Conservation (phyloP, 2,888 invertebrate genomes). For the Ferrisia virgata region DNA sequence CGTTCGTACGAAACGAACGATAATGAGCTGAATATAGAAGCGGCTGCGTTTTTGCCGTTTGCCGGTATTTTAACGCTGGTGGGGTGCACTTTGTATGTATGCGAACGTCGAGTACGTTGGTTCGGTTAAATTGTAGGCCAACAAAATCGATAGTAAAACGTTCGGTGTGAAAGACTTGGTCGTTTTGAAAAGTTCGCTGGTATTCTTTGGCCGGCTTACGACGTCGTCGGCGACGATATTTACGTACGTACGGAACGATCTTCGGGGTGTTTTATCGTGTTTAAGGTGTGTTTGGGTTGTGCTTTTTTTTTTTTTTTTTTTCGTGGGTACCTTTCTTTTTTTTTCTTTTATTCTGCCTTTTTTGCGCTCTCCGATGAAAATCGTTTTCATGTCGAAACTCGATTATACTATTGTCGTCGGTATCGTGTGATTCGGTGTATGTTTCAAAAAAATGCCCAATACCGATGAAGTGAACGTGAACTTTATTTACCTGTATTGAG, state of each 20-base stretch:
- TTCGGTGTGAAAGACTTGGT: slow-evolving; percentile 12
- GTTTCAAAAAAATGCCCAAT: not conserved
- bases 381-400: not conserved
- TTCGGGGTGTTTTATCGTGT: not conserved
- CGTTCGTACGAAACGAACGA: not conserved
- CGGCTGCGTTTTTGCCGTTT: not conserved
- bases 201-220: not conserved
- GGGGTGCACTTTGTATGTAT: not conserved
- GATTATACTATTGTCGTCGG: not conserved
- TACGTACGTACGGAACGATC: not conserved
- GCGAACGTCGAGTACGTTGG: not conserved
- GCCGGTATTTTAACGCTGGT: slow-evolving; percentile 1
- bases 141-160: slow-evolving; percentile 28
- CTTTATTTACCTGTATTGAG: no score
- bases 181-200: slow-evolving; percentile 1
- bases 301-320: not conserved
- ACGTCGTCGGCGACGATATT: not conserved
- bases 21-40: not conserved
- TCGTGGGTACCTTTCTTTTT: no score
- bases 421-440: not conserved
- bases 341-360: no score
- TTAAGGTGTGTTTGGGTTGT: not conserved
- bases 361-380: no score
- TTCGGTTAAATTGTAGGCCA: not conserved
- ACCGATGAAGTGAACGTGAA: not conserved